Evolutionary conservation across 2,113 vertebrate species (phyloP).

Genomic region (Corydoras maculifer): DNA sequence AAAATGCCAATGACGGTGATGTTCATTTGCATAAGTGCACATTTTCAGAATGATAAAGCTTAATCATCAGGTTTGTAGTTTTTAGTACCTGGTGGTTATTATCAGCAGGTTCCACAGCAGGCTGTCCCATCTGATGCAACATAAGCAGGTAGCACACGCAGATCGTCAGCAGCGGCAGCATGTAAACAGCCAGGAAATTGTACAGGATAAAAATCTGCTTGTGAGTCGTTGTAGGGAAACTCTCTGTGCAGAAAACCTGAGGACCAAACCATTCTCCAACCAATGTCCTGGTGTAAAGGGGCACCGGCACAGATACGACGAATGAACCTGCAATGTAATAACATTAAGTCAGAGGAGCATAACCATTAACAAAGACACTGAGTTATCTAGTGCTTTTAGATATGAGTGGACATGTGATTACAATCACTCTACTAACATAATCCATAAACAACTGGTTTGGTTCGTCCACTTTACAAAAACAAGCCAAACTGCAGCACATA

Average conservation of each 20-base stretch:
- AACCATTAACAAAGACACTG: too few relatives aligned
- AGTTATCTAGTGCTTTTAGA: too few relatives aligned
- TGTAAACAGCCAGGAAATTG: constrained; percentile 60
- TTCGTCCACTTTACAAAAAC: too few relatives aligned
- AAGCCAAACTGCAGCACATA: too few relatives aligned
- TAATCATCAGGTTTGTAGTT: background rate
- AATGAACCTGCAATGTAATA: constrained; percentile 48
- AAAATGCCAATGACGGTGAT: too few relatives aligned
- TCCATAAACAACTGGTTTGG: too few relatives aligned
- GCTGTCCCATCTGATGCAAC: constrained; percentile 57
- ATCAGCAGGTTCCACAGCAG: constrained; percentile 52
- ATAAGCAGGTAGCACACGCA: constrained; percentile 59
- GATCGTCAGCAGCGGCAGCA: constrained; percentile 62
- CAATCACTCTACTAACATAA: too few relatives aligned
- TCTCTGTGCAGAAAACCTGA: constrained; percentile 60
- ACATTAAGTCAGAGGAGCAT: too few relatives aligned
- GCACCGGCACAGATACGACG: constrained; percentile 56
- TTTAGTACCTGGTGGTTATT: constrained; percentile 55
- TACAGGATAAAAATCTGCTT: constrained; percentile 61
- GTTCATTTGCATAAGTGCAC: too few relatives aligned
- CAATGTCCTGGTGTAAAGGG: constrained; percentile 56
- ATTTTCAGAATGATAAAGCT: too few relatives aligned
- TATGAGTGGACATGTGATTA: too few relatives aligned
- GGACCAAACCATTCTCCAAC: constrained; percentile 59
- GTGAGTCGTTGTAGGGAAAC: constrained; percentile 54